Conservation (phyloP, 2,888 invertebrate genomes). For the Apamea epomidion region DNA sequence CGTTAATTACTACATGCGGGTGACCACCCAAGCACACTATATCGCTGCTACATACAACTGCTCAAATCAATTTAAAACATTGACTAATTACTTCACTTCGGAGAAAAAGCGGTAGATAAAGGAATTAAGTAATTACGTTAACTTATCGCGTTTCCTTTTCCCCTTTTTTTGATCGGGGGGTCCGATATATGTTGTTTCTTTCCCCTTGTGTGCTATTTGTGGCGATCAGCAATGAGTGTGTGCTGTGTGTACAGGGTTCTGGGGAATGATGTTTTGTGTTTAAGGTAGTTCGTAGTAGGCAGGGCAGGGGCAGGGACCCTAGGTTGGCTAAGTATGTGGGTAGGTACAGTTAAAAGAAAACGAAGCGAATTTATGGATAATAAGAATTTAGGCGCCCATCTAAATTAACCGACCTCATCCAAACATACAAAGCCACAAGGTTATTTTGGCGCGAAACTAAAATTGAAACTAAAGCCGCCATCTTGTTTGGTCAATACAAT, state of each 20-base stretch:
- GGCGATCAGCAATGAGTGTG: conserved; percentile 4
- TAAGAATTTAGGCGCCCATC: not conserved
- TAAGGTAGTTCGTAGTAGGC: too few relatives aligned
- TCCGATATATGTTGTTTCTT: conserved; percentile 22
- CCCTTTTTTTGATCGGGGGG: conserved; percentile 19
- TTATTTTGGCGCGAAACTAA: not conserved
- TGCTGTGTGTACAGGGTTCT: not conserved
- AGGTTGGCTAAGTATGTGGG: too few relatives aligned
- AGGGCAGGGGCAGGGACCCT: not conserved
- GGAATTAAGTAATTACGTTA: conserved; percentile 54
- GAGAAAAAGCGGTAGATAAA: conserved; percentile 40
- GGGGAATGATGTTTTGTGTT: not conserved
- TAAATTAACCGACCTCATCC: too few relatives aligned
- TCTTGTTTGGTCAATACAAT: not conserved
- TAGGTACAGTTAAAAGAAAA: not conserved
- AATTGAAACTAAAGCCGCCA: not conserved
- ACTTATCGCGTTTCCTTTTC: conserved; percentile 32
- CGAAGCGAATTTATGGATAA: not conserved
- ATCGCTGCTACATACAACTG: conserved; percentile 47
- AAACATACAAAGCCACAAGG: not conserved
- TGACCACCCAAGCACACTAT: conserved; percentile 64
- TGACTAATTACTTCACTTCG: conserved; percentile 57
- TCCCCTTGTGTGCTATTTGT: conserved; percentile 31
- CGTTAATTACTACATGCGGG: conserved; percentile 78
- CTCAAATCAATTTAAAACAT: conserved; percentile 64